Percentiles rank a stretch among this genome's conserved stretches.
These are phyloP conservation scores for Steinernema carpocapsae DNA, from an alignment of 2,888 invertebrate species.

Conservation along the genomic window DNA sequence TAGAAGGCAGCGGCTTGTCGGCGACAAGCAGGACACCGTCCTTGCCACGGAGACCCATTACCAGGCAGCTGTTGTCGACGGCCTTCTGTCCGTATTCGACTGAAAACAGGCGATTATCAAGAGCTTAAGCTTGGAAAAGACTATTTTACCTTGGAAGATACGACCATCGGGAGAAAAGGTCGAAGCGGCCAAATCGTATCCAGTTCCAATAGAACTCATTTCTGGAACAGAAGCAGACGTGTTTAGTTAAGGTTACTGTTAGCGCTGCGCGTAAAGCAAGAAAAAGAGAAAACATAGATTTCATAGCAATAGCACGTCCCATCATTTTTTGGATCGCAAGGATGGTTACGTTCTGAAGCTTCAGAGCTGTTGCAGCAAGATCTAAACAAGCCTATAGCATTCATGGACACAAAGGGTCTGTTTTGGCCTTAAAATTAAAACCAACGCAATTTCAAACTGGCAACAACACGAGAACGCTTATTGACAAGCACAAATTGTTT, in stretches of 20 bases:
- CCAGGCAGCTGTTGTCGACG: slow-evolving; percentile 92
- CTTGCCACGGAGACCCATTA: slow-evolving; percentile 89
- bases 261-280: neutral
- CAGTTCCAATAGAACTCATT: slow-evolving; percentile 95
- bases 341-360: no score
- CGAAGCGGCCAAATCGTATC: slow-evolving; percentile 98
- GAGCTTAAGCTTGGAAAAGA: neutral
- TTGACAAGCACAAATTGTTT: no score
- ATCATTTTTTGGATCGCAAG: no score
- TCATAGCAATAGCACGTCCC: no score
- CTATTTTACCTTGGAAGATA: slow-evolving; percentile 73
- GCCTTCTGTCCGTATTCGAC: slow-evolving; percentile 98
- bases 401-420: no score
- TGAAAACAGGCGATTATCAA: slow-evolving; percentile 42
- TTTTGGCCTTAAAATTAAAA: no score
- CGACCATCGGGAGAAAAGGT: slow-evolving; percentile 99
- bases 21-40: slow-evolving; percentile 96
- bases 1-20: slow-evolving; percentile 80
- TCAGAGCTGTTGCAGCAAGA: no score
- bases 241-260: neutral
- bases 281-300: no score
- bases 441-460: no score
- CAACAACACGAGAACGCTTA: no score
- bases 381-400: no score
- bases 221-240: slow-evolving; percentile 25